Evolutionary conservation across 2,797 vertebrate genomes (phyloP).

Genomic region (Hyperoplus immaculatus): DNA sequence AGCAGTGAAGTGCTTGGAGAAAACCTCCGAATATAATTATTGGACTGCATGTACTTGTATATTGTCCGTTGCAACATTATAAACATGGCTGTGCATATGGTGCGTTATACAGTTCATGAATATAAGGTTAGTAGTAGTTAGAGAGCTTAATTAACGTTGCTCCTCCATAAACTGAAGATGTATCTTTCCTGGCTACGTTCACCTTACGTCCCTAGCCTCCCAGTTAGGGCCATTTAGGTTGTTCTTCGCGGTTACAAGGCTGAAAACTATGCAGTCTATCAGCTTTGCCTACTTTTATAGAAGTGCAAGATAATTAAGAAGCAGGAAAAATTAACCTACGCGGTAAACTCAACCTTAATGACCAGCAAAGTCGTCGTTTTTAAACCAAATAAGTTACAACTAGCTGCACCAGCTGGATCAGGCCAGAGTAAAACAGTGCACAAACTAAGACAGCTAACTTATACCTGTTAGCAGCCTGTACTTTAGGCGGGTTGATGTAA

Average conservation of each 20-base stretch:
- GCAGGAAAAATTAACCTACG: not conserved
- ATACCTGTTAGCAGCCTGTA: too few relatives aligned
- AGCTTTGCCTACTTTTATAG: rapidly evolving
- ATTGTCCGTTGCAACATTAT: not conserved
- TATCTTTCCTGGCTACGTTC: not conserved
- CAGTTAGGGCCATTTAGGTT: not conserved
- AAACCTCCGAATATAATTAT: too few relatives aligned
- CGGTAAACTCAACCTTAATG: not conserved
- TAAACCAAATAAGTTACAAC: conserved; percentile 7
- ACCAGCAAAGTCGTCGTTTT: conserved; percentile 9
- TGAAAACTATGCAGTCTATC: rapidly evolving
- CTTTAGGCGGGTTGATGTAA: rapidly evolving
- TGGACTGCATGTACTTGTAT: too few relatives aligned
- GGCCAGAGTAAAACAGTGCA: conserved; percentile 16
- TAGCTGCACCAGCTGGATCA: conserved; percentile 13
- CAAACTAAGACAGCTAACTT: not conserved
- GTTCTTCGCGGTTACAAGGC: not conserved
- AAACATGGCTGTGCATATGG: not conserved
- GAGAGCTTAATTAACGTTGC: not conserved
- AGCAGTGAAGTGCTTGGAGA: too few relatives aligned
- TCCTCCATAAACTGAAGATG: not conserved
- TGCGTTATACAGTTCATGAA: not conserved
- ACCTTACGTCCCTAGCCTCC: conserved; percentile 3
- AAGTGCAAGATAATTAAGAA: not conserved
- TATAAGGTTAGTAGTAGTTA: not conserved